Conservation (phyloP, 2,888 invertebrate species). For the Ceriagrion tenellum region DNA sequence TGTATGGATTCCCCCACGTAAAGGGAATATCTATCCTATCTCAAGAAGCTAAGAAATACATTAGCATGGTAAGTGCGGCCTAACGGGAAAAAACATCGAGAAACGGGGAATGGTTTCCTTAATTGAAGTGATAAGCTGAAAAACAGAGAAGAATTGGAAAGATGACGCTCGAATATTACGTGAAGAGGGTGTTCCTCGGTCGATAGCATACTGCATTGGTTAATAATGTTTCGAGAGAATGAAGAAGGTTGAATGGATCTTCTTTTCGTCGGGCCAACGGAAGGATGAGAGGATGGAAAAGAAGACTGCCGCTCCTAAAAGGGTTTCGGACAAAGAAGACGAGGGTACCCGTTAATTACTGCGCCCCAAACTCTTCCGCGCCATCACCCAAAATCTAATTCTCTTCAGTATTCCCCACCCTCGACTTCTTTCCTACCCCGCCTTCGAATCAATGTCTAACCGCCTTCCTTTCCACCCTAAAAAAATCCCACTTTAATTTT, state of each 20-base stretch:
- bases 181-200: not conserved
- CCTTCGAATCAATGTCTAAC: not conserved
- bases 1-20: too few relatives aligned
- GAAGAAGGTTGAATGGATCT: not conserved
- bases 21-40: too few relatives aligned
- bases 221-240: not conserved
- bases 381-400: slow-evolving; percentile 33
- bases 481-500: slow-evolving; percentile 22
- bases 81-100: not conserved
- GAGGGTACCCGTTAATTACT: slow-evolving; percentile 42
- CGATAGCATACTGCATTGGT: not conserved
- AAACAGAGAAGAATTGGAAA: not conserved
- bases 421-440: too few relatives aligned
- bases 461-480: not conserved
- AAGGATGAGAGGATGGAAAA: not conserved
- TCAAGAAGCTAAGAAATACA: too few relatives aligned
- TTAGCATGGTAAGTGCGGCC: too few relatives aligned
- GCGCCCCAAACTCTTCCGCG: slow-evolving; percentile 20
- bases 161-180: not conserved
- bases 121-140: not conserved
- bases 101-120: not conserved
- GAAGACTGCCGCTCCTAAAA: slow-evolving; percentile 40
- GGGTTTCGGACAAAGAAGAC: slow-evolving; percentile 45
- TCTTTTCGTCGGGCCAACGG: not conserved
- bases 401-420: not conserved